Evolutionary conservation across 1,140 invertebrate genomes (phyloP).

Genomic region (Hestina assimilis): DNA sequence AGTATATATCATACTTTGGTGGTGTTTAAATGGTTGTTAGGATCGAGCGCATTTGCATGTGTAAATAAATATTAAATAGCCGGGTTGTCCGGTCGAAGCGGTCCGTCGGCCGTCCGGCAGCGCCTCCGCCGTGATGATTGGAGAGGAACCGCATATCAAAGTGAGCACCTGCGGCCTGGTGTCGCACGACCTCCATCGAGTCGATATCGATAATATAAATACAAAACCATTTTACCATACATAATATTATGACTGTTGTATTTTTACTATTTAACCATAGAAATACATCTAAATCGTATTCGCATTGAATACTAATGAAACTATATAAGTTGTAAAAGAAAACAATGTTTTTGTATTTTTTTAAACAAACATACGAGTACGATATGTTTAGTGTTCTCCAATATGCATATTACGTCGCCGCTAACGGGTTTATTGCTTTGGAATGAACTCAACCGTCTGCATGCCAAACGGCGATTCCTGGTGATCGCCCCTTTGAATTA

Average conservation of each 20-base stretch:
- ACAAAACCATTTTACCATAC: background rate
- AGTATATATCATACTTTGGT: background rate
- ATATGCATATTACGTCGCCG: constrained; percentile 66
- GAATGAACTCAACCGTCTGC: constrained; percentile 68
- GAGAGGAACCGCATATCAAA: constrained; percentile 37
- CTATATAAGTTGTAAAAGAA: too few species aligned
- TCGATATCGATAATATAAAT: constrained; percentile 38
- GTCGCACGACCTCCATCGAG: constrained; percentile 5
- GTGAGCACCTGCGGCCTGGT: constrained; percentile 52
- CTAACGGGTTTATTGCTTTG: constrained; percentile 73
- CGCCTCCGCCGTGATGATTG: constrained; percentile 38
- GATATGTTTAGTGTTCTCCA: constrained; percentile 45
- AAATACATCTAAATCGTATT: too few species aligned
- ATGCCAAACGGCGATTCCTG: constrained; percentile 72
- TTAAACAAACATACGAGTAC: constrained; percentile 23
- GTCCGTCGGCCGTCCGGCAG: too few species aligned
- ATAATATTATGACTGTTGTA: background rate
- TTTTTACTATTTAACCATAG: too few species aligned
- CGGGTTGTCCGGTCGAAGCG: constrained; percentile 32
- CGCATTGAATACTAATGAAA: too few species aligned
- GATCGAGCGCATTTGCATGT: constrained; percentile 41
- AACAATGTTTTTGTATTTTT: too few species aligned
- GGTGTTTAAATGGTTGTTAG: background rate
- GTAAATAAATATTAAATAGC: constrained; percentile 58
- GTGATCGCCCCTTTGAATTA: constrained; percentile 74